phyloP scores from a whole-genome alignment of 1,140 invertebrate genomes.

The Macrobrachium rosenbergii region DNA sequence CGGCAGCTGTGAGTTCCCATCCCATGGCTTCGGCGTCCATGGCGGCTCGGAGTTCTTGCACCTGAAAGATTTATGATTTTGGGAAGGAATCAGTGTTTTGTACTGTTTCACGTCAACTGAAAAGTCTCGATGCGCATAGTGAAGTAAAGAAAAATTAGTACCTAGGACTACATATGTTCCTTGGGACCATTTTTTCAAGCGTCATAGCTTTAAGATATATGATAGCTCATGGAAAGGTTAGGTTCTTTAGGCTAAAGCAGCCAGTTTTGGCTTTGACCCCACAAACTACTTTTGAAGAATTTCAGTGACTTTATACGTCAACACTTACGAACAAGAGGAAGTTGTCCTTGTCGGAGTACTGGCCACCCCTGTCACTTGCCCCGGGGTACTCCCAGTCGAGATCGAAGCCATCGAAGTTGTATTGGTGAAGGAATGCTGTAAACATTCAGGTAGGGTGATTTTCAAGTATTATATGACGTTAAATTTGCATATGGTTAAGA shows the following conservation, averaged over 20 bases:
- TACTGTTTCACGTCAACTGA: too few species aligned
- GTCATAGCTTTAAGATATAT: too few species aligned
- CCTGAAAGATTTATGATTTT: neutral
- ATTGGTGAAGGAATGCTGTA: constrained; percentile 16
- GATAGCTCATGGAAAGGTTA: too few species aligned
- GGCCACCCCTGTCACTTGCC: constrained; percentile 25
- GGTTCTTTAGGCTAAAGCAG: too few species aligned
- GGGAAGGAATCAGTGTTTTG: neutral
- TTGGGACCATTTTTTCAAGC: too few species aligned
- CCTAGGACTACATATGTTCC: too few species aligned
- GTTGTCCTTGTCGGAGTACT: constrained; percentile 28
- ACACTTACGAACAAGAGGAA: constrained; percentile 27
- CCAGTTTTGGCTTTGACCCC: neutral
- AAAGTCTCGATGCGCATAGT: too few species aligned
- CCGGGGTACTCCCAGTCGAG: constrained; percentile 43
- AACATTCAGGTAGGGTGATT: neutral
- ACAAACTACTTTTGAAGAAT: neutral
- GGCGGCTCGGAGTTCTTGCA: constrained; percentile 78
- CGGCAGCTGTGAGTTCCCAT: constrained; percentile 90
- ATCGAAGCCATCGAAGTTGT: constrained; percentile 44
- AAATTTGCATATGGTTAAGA: neutral
- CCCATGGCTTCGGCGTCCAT: constrained; percentile 81
- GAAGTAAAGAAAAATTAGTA: neutral
- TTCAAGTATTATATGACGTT: neutral
- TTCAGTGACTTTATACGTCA: neutral